Evolutionary conservation across 2,888 invertebrate species (phyloP), one percentile per base, ranked within the genome.

Genomic region (Ochropleura plecta): DNA sequence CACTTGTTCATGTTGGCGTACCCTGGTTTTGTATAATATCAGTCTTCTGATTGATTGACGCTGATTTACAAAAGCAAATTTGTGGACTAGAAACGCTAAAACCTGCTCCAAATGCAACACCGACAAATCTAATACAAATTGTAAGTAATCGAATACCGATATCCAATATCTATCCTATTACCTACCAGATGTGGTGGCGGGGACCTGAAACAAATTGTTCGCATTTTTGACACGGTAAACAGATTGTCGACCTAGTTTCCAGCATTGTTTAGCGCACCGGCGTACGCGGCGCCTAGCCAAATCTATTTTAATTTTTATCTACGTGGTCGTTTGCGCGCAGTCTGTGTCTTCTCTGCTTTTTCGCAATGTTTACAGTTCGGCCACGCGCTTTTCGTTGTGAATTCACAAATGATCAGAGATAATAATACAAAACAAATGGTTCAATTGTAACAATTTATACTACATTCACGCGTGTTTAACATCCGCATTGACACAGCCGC

Each of bases 291-390:
- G 94, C 93, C 87, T 92, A 92, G 96, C 96, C 96, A 96, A 95
- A 91, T 95, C 96, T 96, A 96, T 96, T 96, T 96, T 90, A 88
- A 94, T 92, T 93, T 95, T 94, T 93, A 95, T 93, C 94, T 95
- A 92, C 93, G 94, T 90, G 93, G 85, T 88, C 88, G 87, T 84
- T 88, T 90, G 88, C 91, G 89, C 92, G 91, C 91, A 88, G 92
- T 93, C 93, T 93, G 92, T 89, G 87, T 88, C 89, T 84, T 87
- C 87, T 89, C 89, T 90, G 78, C 89, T 95, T 82, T 94, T 95
- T 95, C 93, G 93, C 94, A 94, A 92, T 94, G 93, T 95, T 94
- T 94, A 94, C 92, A 87, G 86, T 88, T 88, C 84, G 74, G 79
- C 86, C 87, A 79, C 82, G 78, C 82, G 84, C 20, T 82, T 81